Evolutionary conservation across 2,113 vertebrate species (phyloP).

Genomic region (Cyanocitta stelleri): DNA sequence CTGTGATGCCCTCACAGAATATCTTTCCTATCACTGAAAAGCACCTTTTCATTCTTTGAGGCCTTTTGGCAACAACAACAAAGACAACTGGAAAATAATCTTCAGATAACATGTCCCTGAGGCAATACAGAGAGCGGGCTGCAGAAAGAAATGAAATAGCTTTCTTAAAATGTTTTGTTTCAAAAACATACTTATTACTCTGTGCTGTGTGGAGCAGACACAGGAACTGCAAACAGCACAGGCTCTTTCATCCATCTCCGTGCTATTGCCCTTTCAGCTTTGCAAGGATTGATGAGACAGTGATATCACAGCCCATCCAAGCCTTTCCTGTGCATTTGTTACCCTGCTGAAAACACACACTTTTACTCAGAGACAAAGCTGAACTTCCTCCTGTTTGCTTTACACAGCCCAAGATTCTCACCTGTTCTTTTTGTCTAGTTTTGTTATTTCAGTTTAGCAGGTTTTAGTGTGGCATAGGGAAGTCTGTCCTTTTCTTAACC

Average conservation of each 20-base stretch:
- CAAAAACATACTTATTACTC: background rate
- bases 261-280: background rate
- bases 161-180: constrained; percentile 29
- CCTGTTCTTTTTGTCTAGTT: background rate
- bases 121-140: background rate
- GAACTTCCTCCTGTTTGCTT: background rate
- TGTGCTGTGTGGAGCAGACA: background rate
- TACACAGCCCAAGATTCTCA: background rate
- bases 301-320: background rate
- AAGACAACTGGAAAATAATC: constrained; percentile 22
- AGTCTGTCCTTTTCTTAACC: background rate
- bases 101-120: background rate
- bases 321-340: background rate
- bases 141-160: background rate
- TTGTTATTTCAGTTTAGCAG: background rate
- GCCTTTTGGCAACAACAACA: constrained; percentile 1
- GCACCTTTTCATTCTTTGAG: constrained; percentile 1
- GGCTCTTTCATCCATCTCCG: background rate
- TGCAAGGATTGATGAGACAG: background rate
- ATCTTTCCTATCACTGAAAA: background rate
- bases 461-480: background rate
- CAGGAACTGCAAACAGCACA: background rate
- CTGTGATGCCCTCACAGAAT: background rate
- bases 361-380: background rate
- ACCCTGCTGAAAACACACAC: background rate